A percentile compares a stretch with the other conserved stretches of the same genome.
phyloP scores from a whole-genome alignment of 2,888 invertebrate genomes.

The Hipparchia sbordonii region DNA sequence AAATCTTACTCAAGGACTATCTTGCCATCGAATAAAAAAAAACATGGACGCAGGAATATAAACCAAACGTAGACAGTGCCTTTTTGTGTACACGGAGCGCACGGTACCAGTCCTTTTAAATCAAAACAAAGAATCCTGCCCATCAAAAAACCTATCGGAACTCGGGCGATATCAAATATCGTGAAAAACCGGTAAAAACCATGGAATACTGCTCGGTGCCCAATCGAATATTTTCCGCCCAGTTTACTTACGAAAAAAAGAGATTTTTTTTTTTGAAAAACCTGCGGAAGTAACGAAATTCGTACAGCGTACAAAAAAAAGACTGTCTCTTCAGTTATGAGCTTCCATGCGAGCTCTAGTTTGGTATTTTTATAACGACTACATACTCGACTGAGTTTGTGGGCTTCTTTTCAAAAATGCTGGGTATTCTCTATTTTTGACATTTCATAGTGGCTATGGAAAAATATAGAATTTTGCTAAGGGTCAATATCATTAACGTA shows the following conservation, averaged over 20 bases:
- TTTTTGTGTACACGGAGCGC: background rate
- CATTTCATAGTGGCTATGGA: too few relatives aligned
- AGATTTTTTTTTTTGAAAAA: background rate
- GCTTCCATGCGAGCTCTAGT: background rate
- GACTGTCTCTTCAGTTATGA: background rate
- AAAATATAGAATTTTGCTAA: too few relatives aligned
- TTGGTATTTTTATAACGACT: background rate
- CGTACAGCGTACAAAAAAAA: background rate
- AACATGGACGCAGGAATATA: background rate
- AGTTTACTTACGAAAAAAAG: constrained; percentile 5
- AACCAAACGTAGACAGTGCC: background rate
- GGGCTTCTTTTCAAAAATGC: too few relatives aligned
- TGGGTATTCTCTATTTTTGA: too few relatives aligned
- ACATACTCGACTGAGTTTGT: too few relatives aligned
- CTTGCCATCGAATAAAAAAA: background rate
- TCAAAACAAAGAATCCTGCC: constrained; percentile 1
- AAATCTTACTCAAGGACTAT: background rate
- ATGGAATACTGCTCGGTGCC: background rate
- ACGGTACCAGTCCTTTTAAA: background rate
- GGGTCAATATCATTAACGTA: too few relatives aligned
- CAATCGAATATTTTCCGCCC: constrained; percentile 1
- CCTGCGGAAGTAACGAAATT: background rate
- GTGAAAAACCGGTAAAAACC: background rate
- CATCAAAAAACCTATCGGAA: constrained; percentile 2
- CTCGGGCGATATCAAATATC: background rate